Evolutionary conservation across 2,113 vertebrate genomes (phyloP).

Genomic region (Myocastor coypus): DNA sequence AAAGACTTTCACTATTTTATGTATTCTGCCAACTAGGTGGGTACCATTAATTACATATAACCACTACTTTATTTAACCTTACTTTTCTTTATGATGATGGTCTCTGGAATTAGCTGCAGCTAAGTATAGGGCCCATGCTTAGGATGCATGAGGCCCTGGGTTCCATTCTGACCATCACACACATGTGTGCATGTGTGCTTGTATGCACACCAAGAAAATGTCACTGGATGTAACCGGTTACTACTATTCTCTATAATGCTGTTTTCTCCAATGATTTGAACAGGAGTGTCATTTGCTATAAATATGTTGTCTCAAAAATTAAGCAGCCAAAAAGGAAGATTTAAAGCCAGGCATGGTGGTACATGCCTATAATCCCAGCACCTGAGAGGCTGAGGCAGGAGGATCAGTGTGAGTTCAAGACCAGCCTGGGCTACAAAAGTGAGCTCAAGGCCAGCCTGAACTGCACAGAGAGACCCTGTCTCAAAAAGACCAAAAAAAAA

Average conservation of each 20-base stretch:
- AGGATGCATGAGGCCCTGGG: not conserved
- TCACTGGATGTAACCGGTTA: not conserved
- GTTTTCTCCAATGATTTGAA: not conserved
- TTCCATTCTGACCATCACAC: not conserved
- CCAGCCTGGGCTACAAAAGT: too few species aligned
- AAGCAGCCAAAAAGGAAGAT: too few species aligned
- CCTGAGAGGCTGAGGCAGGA: too few species aligned
- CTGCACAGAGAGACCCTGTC: too few species aligned
- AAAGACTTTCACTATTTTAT: not conserved
- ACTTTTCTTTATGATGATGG: not conserved
- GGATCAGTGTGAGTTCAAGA: too few species aligned
- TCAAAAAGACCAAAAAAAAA: too few species aligned
- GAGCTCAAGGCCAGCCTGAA: too few species aligned
- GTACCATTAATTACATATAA: not conserved
- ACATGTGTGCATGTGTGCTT: not conserved
- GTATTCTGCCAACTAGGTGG: not conserved
- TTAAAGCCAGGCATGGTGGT: too few species aligned
- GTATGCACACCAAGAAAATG: not conserved
- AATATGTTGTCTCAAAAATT: not conserved
- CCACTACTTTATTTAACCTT: not conserved
- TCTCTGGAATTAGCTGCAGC: not conserved
- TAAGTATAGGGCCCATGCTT: too few species aligned
- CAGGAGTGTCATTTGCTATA: not conserved
- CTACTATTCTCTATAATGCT: not conserved
- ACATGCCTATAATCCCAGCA: too few species aligned